Evolutionary conservation across 2,113 vertebrate genomes (phyloP).

Genomic region (Apistogramma diplotaenia): DNA sequence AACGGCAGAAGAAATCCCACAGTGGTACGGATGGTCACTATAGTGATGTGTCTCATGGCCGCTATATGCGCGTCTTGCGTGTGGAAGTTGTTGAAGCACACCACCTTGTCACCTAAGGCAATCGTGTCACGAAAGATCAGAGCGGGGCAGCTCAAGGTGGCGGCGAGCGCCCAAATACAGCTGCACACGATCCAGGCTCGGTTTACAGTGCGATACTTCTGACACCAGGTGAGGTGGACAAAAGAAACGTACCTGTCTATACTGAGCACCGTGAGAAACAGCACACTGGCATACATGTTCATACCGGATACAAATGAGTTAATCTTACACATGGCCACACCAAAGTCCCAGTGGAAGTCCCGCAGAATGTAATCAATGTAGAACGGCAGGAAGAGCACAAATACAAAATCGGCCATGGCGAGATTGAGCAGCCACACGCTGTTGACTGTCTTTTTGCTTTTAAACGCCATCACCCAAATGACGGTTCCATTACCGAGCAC

Average conservation of each 20-base stretch:
- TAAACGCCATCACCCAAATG: constrained; percentile 91
- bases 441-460: constrained; percentile 88
- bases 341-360: constrained; percentile 93
- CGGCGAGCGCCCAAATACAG: constrained; percentile 81
- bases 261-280: constrained; percentile 90
- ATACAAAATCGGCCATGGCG: constrained; percentile 92
- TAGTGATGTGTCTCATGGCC: constrained; percentile 76
- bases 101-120: constrained; percentile 70
- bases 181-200: constrained; percentile 74
- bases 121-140: constrained; percentile 85
- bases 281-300: constrained; percentile 97
- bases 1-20: constrained; percentile 90
- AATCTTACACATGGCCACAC: constrained; percentile 86
- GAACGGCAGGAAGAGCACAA: constrained; percentile 90
- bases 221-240: constrained; percentile 80
- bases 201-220: constrained; percentile 72
- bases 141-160: constrained; percentile 79
- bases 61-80: constrained; percentile 64
- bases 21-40: constrained; percentile 82
- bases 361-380: constrained; percentile 89
- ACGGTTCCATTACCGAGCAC: constrained; percentile 89
- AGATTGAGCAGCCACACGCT: constrained; percentile 92
- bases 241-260: constrained; percentile 88
- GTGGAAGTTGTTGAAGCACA: constrained; percentile 93
- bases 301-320: constrained; percentile 89